These are phyloP conservation scores for Marasmarcha lunaedactyla DNA, from an alignment of 2,888 invertebrate species.

Conservation along the genomic window DNA sequence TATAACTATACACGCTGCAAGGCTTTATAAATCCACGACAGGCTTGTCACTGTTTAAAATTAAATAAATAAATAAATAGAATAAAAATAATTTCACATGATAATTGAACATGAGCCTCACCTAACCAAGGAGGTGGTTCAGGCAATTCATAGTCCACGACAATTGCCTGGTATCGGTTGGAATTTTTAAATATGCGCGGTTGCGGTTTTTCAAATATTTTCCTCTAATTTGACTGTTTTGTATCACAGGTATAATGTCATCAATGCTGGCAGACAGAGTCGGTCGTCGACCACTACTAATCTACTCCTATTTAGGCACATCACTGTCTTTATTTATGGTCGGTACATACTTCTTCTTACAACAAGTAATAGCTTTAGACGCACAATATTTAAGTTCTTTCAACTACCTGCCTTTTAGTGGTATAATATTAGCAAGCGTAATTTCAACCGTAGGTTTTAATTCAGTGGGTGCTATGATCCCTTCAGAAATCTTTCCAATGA, in stretches of 20 bases:
- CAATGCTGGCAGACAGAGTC: constrained; percentile 34
- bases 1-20: no score
- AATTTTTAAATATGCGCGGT: no score
- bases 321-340: constrained; percentile 23
- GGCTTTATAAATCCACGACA: no score
- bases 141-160: no score
- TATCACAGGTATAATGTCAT: constrained; percentile 36
- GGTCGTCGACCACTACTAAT: constrained; percentile 59
- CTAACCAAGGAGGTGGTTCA: no score
- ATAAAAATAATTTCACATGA: no score
- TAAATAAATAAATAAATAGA: no score
- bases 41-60: no score
- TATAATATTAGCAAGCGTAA: constrained; percentile 32
- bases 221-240: no score
- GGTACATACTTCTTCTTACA: constrained; percentile 44
- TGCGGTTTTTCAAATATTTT: no score
- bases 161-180: no score
- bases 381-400: constrained; percentile 25
- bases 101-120: no score
- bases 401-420: constrained; percentile 46
- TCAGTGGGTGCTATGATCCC: constrained; percentile 57
- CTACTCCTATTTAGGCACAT: constrained; percentile 39
- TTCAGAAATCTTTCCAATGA: constrained; percentile 68
- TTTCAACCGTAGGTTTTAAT: constrained; percentile 48
- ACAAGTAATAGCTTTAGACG: constrained; percentile 26